A percentile compares a stretch with the other conserved stretches of the same genome.
Evolutionary conservation across 2,113 vertebrate genomes (phyloP).

Genomic region (Telmatochromis sp.): DNA sequence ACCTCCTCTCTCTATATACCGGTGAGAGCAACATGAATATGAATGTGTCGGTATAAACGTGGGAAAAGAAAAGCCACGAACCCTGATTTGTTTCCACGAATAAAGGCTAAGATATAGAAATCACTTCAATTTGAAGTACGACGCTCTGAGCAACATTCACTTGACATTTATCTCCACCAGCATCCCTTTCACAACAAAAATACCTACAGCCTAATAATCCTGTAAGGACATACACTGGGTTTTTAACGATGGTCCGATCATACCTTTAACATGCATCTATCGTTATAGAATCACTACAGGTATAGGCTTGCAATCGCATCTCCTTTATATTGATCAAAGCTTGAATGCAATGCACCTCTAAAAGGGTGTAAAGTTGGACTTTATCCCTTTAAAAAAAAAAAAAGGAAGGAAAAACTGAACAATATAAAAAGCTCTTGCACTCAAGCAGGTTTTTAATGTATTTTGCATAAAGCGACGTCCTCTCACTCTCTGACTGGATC

Average conservation of each 20-base stretch:
- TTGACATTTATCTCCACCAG: constrained; percentile 55
- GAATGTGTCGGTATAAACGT: constrained; percentile 40
- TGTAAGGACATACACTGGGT: constrained; percentile 1
- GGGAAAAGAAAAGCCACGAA: constrained; percentile 40
- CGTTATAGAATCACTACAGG: neutral
- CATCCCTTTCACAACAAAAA: constrained; percentile 26
- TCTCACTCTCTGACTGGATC: constrained; percentile 14
- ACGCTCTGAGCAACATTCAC: constrained; percentile 65
- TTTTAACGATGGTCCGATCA: neutral
- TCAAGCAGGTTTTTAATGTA: neutral
- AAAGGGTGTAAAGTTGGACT: constrained; percentile 49
- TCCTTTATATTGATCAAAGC: constrained; percentile 38
- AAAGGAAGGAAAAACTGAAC: constrained; percentile 3
- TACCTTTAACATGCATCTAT: neutral
- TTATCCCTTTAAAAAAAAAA: neutral
- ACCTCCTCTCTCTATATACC: neutral
- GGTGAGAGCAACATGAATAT: constrained; percentile 34
- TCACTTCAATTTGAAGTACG: constrained; percentile 84
- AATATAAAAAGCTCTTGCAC: constrained; percentile 39
- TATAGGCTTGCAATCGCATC: constrained; percentile 30
- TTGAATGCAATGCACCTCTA: constrained; percentile 13
- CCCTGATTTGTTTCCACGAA: constrained; percentile 62
- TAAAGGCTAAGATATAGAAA: constrained; percentile 61
- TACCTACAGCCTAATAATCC: constrained; percentile 2
- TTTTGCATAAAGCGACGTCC: constrained; percentile 63